A percentile compares a stretch with the other conserved stretches of the same genome.
Evolutionary conservation across 2,113 vertebrate species (phyloP).

Genomic region (Neomonachus schauinslandi): DNA sequence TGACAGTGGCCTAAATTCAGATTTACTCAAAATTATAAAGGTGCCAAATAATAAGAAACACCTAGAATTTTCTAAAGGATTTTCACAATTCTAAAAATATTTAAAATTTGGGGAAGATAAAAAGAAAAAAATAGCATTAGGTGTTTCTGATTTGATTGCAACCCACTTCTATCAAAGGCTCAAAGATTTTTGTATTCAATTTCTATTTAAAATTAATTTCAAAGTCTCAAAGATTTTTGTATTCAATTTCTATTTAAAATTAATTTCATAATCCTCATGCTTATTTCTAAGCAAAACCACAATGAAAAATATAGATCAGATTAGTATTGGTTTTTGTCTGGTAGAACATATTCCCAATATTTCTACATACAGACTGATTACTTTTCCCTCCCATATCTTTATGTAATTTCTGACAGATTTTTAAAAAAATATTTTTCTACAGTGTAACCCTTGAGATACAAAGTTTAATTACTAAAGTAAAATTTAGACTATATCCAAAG

Average conservation of each 20-base stretch:
- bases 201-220: conserved; percentile 30
- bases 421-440: not conserved
- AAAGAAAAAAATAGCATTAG: not conserved
- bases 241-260: conserved; percentile 37
- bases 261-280: not conserved
- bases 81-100: conserved; percentile 43
- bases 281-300: conserved; percentile 18
- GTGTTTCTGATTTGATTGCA: conserved; percentile 5
- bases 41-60: not conserved
- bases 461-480: not conserved
- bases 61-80: not conserved
- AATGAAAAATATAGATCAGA: not conserved
- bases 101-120: not conserved
- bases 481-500: not conserved
- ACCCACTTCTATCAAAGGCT: not conserved
- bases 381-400: not conserved
- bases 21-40: not conserved
- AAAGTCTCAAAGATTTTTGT: not conserved
- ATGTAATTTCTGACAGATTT: not conserved
- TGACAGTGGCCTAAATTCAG: not conserved
- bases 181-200: not conserved
- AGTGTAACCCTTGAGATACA: not conserved
- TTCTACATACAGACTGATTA: not conserved
- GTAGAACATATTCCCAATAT: not conserved
- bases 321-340: not conserved